phyloP scores from a whole-genome alignment of 2,888 invertebrate genomes.

The Furcula furcula region DNA sequence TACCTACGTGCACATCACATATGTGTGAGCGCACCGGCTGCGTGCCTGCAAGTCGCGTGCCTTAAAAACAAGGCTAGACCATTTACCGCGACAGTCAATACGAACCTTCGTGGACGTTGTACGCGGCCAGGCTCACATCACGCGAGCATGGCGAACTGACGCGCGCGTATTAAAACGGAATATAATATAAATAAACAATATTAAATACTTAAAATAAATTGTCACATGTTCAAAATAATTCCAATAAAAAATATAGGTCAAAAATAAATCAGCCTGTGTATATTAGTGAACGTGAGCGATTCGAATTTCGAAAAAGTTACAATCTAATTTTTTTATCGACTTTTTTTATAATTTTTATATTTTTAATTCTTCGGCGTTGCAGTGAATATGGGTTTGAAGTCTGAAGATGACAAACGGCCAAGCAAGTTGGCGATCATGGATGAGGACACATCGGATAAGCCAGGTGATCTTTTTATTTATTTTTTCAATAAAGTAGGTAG shows the following conservation, averaged over 20 bases:
- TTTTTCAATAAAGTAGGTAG: background rate
- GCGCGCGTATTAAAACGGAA: constrained; percentile 43
- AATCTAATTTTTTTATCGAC: constrained; percentile 3
- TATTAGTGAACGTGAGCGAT: constrained; percentile 15
- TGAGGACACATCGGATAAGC: constrained; percentile 61
- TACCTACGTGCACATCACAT: too few species aligned
- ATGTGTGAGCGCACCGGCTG: constrained; percentile 14
- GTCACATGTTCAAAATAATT: constrained; percentile 3
- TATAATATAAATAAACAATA: constrained; percentile 23
- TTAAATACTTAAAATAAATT: constrained; percentile 5
- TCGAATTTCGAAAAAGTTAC: constrained; percentile 22
- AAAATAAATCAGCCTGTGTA: constrained; percentile 12
- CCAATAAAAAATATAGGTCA: background rate
- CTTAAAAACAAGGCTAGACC: constrained; percentile 67
- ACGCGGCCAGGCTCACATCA: constrained; percentile 46
- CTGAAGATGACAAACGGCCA: constrained; percentile 71
- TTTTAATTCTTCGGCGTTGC: constrained; percentile 23
- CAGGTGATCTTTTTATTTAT: constrained; percentile 58
- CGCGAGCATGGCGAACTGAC: constrained; percentile 54
- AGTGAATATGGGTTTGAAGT: constrained; percentile 76
- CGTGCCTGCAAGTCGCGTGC: constrained; percentile 48
- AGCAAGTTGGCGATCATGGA: constrained; percentile 79
- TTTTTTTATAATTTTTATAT: constrained; percentile 26
- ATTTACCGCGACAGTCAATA: constrained; percentile 65
- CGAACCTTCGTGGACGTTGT: constrained; percentile 55